Evolutionary conservation across 1,140 invertebrate genomes (phyloP).

Genomic region (Hydropsyche tenuis): DNA sequence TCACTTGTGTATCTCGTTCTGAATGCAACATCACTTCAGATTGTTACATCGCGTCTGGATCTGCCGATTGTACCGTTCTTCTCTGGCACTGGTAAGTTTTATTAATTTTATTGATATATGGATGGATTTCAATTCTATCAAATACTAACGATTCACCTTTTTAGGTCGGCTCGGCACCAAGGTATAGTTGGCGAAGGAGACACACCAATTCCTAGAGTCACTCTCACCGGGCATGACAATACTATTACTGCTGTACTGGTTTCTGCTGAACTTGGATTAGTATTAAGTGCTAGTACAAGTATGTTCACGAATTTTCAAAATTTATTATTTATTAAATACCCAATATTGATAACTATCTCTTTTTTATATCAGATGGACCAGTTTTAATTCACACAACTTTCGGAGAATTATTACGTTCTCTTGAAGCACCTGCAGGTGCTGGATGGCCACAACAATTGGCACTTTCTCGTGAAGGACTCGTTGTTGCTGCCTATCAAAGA

Average conservation of each 20-base stretch:
- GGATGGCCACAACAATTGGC: slow-evolving; percentile 89
- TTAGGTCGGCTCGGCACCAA: slow-evolving; percentile 81
- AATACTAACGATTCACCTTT: background rate
- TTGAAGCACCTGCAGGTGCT: slow-evolving; percentile 82
- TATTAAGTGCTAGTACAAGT: slow-evolving; percentile 92
- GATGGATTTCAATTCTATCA: background rate
- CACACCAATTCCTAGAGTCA: slow-evolving; percentile 92
- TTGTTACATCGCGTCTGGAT: slow-evolving; percentile 97
- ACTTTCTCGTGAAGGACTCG: slow-evolving; percentile 95
- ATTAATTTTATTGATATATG: slow-evolving; percentile 2
- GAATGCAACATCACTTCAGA: slow-evolving; percentile 99
- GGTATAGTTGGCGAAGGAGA: slow-evolving; percentile 96
- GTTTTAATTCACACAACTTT: slow-evolving; percentile 98
- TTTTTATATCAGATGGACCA: slow-evolving; percentile 77
- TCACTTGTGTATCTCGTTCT: slow-evolving; percentile 94
- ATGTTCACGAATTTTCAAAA: too few species aligned
- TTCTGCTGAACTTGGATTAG: slow-evolving; percentile 96
- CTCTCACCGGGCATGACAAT: slow-evolving; percentile 96
- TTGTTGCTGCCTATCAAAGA: slow-evolving; percentile 91
- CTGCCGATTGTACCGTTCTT: slow-evolving; percentile 96
- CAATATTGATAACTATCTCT: too few species aligned
- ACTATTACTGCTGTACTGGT: slow-evolving; percentile 94
- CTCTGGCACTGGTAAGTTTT: slow-evolving; percentile 94
- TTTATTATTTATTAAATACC: too few species aligned
- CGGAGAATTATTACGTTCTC: slow-evolving; percentile 92